phyloP scores from a whole-genome alignment of 2,113 vertebrate genomes.

The Coreoperca whiteheadi region DNA sequence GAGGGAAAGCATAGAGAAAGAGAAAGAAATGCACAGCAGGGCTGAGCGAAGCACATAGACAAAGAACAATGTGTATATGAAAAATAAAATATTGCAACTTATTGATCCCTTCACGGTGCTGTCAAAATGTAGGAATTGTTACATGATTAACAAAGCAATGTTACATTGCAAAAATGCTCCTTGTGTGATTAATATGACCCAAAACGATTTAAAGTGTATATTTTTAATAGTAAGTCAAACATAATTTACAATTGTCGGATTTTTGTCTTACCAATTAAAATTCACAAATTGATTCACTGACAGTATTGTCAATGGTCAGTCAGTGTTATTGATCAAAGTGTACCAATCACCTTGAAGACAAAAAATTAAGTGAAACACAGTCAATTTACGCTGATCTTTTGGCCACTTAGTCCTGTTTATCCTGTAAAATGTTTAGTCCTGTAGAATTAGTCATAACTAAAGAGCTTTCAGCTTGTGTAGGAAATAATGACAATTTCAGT shows the following conservation, averaged over 20 bases:
- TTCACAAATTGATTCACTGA: not conserved
- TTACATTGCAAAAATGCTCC: not conserved
- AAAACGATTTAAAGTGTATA: not conserved
- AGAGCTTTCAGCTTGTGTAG: slow-evolving; percentile 41
- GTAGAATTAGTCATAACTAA: slow-evolving; percentile 41
- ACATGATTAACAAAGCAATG: not conserved
- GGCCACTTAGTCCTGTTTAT: not conserved
- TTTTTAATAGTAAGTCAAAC: not conserved
- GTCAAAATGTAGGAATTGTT: slow-evolving; percentile 16
- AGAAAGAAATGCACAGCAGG: not conserved
- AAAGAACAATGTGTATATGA: not conserved
- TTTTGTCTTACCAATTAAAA: not conserved
- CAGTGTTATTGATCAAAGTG: slow-evolving; percentile 6
- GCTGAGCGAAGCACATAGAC: not conserved
- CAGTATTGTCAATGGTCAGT: not conserved
- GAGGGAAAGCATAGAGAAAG: not conserved
- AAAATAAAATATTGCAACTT: not conserved
- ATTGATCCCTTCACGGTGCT: slow-evolving; percentile 5
- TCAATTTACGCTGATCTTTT: slow-evolving; percentile 1
- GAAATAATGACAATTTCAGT: slow-evolving; percentile 33
- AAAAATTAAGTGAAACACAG: not conserved
- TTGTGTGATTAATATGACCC: not conserved
- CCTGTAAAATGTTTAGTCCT: slow-evolving; percentile 22
- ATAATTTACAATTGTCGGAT: not conserved
- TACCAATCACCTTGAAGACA: not conserved